Conservation (phyloP, 2,113 vertebrate genomes). For the Herpetotheres cachinnans region DNA sequence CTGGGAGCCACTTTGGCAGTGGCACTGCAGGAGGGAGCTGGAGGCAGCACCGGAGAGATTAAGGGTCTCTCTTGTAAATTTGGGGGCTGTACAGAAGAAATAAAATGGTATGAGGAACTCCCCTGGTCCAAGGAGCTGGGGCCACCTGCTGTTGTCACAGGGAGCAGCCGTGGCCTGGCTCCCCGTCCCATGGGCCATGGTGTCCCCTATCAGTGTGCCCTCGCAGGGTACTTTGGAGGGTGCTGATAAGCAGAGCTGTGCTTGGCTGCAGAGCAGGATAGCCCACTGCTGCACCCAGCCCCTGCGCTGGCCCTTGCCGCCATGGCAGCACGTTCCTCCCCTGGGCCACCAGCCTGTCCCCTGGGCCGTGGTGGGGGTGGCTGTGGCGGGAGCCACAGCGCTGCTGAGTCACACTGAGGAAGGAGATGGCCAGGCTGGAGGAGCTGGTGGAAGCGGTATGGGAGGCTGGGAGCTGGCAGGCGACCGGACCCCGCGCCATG, state of each 20-base stretch:
- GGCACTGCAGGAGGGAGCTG: background rate
- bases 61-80: background rate
- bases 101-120: background rate
- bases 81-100: background rate
- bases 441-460: background rate
- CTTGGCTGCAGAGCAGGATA: background rate
- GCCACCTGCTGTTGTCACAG: background rate
- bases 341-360: background rate
- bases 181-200: fast-evolving
- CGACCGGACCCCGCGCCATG: fast-evolving
- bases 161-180: background rate
- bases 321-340: background rate
- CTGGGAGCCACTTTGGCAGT: background rate
- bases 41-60: background rate
- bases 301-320: background rate
- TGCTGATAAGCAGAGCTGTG: background rate
- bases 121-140: background rate
- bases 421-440: background rate
- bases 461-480: background rate
- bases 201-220: background rate
- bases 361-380: background rate
- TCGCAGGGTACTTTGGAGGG: background rate
- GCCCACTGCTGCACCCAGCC: background rate
- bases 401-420: background rate
- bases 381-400: fast-evolving